phyloP scores from a whole-genome alignment of 2,113 vertebrate species.

The Embiotoca jacksoni region DNA sequence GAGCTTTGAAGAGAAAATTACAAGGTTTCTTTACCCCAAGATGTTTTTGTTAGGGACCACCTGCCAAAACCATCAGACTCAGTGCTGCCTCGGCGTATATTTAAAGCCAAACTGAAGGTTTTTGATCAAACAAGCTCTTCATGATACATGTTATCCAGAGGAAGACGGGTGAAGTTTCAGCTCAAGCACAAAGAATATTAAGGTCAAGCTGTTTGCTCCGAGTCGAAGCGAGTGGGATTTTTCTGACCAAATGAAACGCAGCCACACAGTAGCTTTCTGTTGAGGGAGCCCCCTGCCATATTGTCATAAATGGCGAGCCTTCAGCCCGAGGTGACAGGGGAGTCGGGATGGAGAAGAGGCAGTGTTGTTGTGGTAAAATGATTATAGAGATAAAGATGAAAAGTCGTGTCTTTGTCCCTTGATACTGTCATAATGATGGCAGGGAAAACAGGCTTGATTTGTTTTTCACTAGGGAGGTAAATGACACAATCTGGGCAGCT shows the following conservation, averaged over 20 bases:
- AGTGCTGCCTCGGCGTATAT: neutral
- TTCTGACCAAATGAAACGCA: conserved; percentile 19
- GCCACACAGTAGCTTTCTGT: conserved; percentile 40
- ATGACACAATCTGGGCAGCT: conserved; percentile 37
- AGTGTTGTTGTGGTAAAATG: conserved; percentile 52
- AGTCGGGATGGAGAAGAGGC: conserved; percentile 28
- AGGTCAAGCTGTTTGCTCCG: conserved; percentile 25
- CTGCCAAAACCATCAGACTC: neutral
- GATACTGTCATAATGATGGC: conserved; percentile 34
- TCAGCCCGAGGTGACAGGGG: conserved; percentile 53
- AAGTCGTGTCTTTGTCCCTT: conserved; percentile 60
- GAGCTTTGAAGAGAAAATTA: conserved; percentile 57
- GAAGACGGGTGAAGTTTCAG: conserved; percentile 10
- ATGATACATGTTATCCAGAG: conserved; percentile 20
- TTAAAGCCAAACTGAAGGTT: conserved; percentile 5
- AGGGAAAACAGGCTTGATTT: conserved; percentile 45
- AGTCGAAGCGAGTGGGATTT: conserved; percentile 32
- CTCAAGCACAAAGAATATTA: conserved; percentile 26
- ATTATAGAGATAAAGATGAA: conserved; percentile 76
- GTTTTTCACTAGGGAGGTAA: conserved; percentile 57
- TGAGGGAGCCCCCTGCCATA: conserved; percentile 66
- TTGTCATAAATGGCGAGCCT: conserved; percentile 72
- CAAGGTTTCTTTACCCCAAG: conserved; percentile 20
- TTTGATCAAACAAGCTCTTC: neutral
- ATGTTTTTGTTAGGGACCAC: conserved; percentile 16